Evolutionary conservation across 2,113 vertebrate genomes (phyloP).

Genomic region (Gnathonemus longibarbis): DNA sequence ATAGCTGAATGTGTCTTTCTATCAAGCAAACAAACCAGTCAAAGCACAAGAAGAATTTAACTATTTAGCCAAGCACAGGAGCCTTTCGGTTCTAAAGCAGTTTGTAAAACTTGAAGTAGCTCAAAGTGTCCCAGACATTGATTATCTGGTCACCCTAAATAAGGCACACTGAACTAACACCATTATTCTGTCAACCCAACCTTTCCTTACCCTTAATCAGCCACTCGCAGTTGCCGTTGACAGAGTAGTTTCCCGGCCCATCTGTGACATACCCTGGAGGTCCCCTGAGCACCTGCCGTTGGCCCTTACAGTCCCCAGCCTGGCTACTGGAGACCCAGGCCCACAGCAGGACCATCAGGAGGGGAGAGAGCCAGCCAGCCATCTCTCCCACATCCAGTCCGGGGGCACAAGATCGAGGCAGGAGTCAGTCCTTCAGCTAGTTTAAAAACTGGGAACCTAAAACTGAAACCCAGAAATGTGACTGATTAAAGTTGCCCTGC

Average conservation of each 20-base stretch:
- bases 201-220: conserved; percentile 75
- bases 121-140: neutral
- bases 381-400: conserved; percentile 50
- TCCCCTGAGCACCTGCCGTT: conserved; percentile 73
- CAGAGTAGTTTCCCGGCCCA: conserved; percentile 87
- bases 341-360: conserved; percentile 49
- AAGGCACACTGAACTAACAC: neutral
- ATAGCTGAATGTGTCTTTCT: neutral
- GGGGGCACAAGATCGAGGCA: neutral
- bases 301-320: conserved; percentile 81
- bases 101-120: neutral
- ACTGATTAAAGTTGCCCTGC: neutral
- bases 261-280: conserved; percentile 77
- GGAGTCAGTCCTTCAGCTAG: conserved; percentile 3
- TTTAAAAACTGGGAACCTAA: conserved; percentile 23
- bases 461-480: neutral
- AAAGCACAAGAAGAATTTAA: neutral
- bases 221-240: conserved; percentile 91
- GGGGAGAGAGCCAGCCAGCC: conserved; percentile 45
- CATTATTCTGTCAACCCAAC: neutral
- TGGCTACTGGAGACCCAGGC: conserved; percentile 32
- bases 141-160: neutral
- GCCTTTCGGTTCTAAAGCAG: neutral
- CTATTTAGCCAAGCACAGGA: neutral
- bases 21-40: neutral